Evolutionary conservation across 1,140 invertebrate genomes (phyloP).

Genomic region (Heliconius hewitsoni): DNA sequence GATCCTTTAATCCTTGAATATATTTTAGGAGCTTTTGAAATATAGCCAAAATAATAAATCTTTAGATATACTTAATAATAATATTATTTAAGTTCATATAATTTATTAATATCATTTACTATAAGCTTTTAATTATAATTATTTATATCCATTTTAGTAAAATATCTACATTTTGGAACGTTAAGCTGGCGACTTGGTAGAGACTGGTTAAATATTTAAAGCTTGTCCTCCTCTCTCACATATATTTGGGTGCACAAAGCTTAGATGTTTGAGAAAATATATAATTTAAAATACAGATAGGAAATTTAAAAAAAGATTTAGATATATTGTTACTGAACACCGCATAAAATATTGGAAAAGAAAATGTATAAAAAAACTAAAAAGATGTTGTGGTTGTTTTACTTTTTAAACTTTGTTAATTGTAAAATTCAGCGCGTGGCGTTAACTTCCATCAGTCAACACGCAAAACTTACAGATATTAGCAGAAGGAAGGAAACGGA

Average conservation of each 20-base stretch:
- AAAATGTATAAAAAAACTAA: no score
- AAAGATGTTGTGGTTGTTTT: no score
- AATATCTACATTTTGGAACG: background rate
- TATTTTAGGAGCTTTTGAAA: constrained; percentile 4
- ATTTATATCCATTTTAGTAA: background rate
- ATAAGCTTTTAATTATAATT: background rate
- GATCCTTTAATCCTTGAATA: background rate
- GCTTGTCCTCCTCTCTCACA: background rate
- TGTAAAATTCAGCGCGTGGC: no score
- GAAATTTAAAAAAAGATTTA: no score
- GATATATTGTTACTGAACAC: no score
- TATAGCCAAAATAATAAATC: background rate
- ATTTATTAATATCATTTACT: no score
- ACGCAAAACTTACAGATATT: no score
- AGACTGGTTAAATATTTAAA: constrained; percentile 10
- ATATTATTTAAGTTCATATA: no score
- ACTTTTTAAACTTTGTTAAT: no score
- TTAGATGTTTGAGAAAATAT: background rate
- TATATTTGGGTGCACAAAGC: background rate
- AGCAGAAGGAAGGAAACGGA: no score
- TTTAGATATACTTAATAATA: background rate
- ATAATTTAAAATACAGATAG: background rate
- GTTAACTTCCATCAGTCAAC: no score
- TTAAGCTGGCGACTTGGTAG: background rate
- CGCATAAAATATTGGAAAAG: no score